These are phyloP conservation scores for Mesembrinibis cayennensis DNA, from an alignment of 2,113 vertebrate genomes.

Conservation along the genomic window DNA sequence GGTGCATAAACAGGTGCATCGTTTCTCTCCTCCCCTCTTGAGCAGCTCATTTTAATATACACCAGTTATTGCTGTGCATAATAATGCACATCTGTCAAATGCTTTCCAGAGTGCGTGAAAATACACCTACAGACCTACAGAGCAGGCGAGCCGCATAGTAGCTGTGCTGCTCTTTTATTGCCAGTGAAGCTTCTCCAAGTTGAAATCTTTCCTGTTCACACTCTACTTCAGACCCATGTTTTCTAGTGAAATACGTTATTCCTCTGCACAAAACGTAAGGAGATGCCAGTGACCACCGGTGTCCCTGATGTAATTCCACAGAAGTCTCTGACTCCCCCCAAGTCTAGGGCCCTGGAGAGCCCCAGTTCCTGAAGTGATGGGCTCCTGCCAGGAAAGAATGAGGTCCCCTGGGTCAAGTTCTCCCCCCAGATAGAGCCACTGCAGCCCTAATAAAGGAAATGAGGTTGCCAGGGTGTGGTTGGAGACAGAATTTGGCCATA, in stretches of 20 bases:
- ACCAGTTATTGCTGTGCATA: constrained; percentile 56
- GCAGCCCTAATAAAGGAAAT: not conserved
- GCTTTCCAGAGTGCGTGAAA: constrained; percentile 20
- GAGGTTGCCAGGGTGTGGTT: constrained; percentile 50
- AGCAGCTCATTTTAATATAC: constrained; percentile 39
- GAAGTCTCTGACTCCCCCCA: not conserved
- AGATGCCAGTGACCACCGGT: not conserved
- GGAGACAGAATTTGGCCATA: constrained; percentile 16
- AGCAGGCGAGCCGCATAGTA: not conserved
- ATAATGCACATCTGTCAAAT: constrained; percentile 72
- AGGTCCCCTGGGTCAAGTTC: not conserved
- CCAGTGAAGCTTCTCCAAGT: constrained; percentile 2
- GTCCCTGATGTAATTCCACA: not conserved
- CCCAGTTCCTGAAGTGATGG: not conserved
- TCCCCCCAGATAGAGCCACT: not conserved
- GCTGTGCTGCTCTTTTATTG: constrained; percentile 4
- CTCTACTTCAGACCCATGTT: not conserved
- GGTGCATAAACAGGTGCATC: constrained; percentile 28
- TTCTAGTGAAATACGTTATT: not conserved
- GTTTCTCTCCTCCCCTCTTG: constrained; percentile 42
- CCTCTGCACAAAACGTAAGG: not conserved
- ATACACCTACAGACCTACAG: constrained; percentile 43
- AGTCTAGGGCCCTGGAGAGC: not conserved
- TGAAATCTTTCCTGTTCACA: not conserved
- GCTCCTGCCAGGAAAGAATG: constrained; percentile 1